These are phyloP conservation scores for Talpa occidentalis DNA, from an alignment of 2,113 vertebrate species.

Conservation along the genomic window DNA sequence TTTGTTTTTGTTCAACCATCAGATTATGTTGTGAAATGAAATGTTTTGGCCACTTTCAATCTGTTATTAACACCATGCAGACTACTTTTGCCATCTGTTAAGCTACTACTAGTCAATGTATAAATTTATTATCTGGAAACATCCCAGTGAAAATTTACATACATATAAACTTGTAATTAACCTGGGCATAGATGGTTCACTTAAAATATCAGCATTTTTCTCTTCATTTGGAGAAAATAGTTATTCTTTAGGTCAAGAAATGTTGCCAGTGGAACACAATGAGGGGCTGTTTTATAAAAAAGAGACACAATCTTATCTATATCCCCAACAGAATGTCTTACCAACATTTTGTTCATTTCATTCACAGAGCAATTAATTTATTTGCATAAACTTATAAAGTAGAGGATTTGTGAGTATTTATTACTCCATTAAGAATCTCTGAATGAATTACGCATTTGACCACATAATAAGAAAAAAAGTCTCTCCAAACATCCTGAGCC, in stretches of 20 bases:
- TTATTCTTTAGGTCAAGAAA: background rate
- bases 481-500: background rate
- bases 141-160: background rate
- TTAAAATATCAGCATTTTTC: background rate
- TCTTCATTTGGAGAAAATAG: background rate
- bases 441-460: conserved; percentile 11
- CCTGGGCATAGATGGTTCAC: background rate
- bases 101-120: background rate
- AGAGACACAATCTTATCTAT: background rate
- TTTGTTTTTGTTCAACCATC: background rate
- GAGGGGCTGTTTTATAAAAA: background rate
- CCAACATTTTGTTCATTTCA: background rate
- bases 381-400: background rate
- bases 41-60: background rate
- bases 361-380: background rate
- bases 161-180: background rate
- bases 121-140: conserved; percentile 12
- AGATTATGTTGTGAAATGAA: conserved; percentile 8
- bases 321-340: background rate
- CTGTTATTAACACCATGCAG: background rate
- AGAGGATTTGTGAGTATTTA: background rate
- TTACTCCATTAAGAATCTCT: conserved; percentile 16
- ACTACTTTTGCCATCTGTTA: background rate
- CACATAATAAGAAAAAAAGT: background rate
- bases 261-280: background rate